phyloP scores from a whole-genome alignment of 1,140 invertebrate genomes.

The Drosophila ficusphila region DNA sequence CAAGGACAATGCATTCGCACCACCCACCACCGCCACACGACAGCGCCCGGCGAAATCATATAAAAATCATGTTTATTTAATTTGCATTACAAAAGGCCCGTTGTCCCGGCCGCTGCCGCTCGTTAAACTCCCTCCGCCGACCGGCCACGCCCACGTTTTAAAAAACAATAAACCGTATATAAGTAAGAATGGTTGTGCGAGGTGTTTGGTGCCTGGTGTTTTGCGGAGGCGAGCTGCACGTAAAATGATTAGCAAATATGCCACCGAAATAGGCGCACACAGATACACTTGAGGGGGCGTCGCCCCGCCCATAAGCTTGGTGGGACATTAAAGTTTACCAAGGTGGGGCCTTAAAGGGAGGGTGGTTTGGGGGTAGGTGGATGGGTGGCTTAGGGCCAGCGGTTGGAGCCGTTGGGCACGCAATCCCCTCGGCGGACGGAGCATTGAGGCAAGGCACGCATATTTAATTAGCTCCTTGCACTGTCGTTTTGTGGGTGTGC shows the following conservation, averaged over 20 bases:
- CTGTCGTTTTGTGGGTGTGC: slow-evolving; percentile 24
- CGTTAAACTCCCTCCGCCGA: slow-evolving; percentile 64
- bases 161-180: slow-evolving; percentile 70
- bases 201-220: background rate
- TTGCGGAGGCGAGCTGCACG: slow-evolving; percentile 10
- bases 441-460: slow-evolving; percentile 57
- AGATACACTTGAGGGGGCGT: slow-evolving; percentile 14
- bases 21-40: slow-evolving; percentile 6
- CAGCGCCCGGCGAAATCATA: slow-evolving; percentile 57
- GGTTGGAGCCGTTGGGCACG: slow-evolving; percentile 39
- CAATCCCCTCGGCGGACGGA: slow-evolving; percentile 50
- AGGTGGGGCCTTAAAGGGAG: slow-evolving; percentile 19
- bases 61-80: slow-evolving; percentile 82
- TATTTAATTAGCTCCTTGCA: slow-evolving; percentile 66
- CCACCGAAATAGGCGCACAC: slow-evolving; percentile 41
- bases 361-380: background rate
- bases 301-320: slow-evolving; percentile 21
- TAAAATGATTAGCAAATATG: slow-evolving; percentile 79
- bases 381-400: background rate
- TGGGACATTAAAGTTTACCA: slow-evolving; percentile 33
- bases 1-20: slow-evolving; percentile 25
- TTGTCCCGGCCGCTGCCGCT: slow-evolving; percentile 35
- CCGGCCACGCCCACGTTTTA: slow-evolving; percentile 61
- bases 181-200: too few relatives aligned
- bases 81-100: slow-evolving; percentile 69